A percentile compares a stretch with the other conserved stretches of the same genome.
phyloP scores from a whole-genome alignment of 1,140 invertebrate genomes.

The Drosophila persimilis region DNA sequence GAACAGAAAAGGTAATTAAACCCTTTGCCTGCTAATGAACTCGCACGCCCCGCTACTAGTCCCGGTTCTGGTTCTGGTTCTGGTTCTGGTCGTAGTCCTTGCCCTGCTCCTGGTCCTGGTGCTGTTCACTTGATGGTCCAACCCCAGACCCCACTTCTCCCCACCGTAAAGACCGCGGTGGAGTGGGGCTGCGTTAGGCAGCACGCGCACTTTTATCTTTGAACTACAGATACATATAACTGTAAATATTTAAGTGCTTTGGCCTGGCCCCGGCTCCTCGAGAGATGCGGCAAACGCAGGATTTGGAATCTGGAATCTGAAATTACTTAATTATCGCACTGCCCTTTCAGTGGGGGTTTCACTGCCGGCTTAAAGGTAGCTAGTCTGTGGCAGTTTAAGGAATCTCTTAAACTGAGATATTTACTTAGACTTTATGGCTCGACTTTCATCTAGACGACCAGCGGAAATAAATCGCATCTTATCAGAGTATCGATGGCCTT shows the following conservation, averaged over 20 bases:
- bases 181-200: conserved; percentile 17
- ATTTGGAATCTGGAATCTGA: conserved; percentile 9
- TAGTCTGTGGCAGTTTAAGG: too few relatives aligned
- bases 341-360: not conserved
- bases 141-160: not conserved
- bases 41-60: conserved; percentile 34
- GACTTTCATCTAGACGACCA: too few relatives aligned
- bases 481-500: too few relatives aligned
- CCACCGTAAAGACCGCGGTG: too few relatives aligned
- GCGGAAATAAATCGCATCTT: too few relatives aligned
- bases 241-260: conserved; percentile 71
- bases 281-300: conserved; percentile 6
- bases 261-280: conserved; percentile 8
- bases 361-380: too few relatives aligned
- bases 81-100: too few relatives aligned
- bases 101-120: not conserved
- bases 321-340: conserved; percentile 37
- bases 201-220: conserved; percentile 70
- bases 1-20: conserved; percentile 83
- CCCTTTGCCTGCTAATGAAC: conserved; percentile 83
- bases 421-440: too few relatives aligned
- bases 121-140: conserved; percentile 3
- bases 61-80: not conserved
- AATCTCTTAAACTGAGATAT: too few relatives aligned
- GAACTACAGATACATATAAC: conserved; percentile 55